These are phyloP conservation scores for Gallinago media DNA, from an alignment of 2,113 vertebrate genomes.

Conservation along the genomic window DNA sequence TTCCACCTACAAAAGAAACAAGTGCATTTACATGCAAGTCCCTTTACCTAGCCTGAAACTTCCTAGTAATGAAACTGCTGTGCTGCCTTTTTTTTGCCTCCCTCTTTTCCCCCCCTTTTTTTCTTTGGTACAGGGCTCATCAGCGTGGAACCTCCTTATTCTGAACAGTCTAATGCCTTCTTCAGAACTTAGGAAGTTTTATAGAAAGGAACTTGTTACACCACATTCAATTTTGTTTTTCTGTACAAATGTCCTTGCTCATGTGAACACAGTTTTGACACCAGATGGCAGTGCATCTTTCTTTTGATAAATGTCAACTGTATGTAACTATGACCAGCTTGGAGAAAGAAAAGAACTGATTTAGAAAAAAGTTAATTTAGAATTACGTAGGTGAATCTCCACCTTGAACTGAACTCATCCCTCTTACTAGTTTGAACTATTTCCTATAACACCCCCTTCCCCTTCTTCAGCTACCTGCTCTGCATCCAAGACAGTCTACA, in stretches of 20 bases:
- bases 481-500: background rate
- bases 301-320: background rate
- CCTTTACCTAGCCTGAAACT: background rate
- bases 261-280: background rate
- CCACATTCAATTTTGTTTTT: background rate
- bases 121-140: background rate
- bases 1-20: slow-evolving; percentile 82
- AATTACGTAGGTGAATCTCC: background rate
- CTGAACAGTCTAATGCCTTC: background rate
- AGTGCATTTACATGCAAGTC: background rate
- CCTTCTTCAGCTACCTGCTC: background rate
- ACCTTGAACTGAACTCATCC: background rate
- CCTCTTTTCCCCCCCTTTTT: no score
- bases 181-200: background rate
- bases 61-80: background rate
- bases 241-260: background rate
- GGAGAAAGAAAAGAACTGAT: background rate
- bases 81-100: background rate
- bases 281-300: slow-evolving; percentile 38
- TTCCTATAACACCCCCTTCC: background rate
- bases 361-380: background rate
- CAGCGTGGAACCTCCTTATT: background rate
- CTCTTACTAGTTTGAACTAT: background rate
- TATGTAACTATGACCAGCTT: background rate
- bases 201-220: background rate